These are phyloP conservation scores for Selenia dentaria DNA, from an alignment of 2,888 invertebrate species.

Conservation along the genomic window DNA sequence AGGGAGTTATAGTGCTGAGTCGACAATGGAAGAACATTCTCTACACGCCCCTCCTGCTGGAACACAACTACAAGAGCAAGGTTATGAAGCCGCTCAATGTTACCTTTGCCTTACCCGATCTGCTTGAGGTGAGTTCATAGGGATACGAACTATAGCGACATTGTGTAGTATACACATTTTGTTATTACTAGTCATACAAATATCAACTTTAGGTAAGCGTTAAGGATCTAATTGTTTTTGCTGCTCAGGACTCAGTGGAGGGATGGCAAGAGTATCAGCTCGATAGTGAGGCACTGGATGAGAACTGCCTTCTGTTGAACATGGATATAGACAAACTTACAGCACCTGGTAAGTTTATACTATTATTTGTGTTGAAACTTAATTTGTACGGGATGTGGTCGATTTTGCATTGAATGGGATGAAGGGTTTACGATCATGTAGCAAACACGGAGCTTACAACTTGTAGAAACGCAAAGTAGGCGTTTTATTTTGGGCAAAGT, in stretches of 20 bases:
- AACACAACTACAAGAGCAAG: slow-evolving; percentile 95
- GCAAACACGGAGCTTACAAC: no score
- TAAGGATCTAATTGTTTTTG: slow-evolving; percentile 6
- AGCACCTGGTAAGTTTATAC: slow-evolving; percentile 62
- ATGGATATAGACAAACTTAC: slow-evolving; percentile 72
- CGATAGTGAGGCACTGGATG: slow-evolving; percentile 72
- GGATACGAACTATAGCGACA: no score
- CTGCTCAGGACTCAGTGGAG: slow-evolving; percentile 69
- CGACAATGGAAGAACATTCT: slow-evolving; percentile 98
- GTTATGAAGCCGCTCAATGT: slow-evolving; percentile 93
- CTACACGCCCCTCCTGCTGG: slow-evolving; percentile 95
- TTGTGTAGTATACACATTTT: no score
- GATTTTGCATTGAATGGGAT: no score
- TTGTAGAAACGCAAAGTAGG: no score
- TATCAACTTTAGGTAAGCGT: no score
- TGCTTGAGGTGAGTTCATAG: slow-evolving; percentile 89
- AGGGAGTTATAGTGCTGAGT: slow-evolving; percentile 98
- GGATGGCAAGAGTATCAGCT: slow-evolving; percentile 76
- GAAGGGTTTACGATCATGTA: no score
- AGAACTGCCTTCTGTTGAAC: slow-evolving; percentile 74
- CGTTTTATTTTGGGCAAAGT: no score
- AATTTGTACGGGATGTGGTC: no score
- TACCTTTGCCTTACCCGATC: slow-evolving; percentile 93
- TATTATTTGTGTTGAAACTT: no score
- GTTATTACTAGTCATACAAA: no score